A percentile compares a stretch with the other conserved stretches of the same genome.
These are phyloP conservation scores for Eilema sororculum DNA, from an alignment of 2,888 invertebrate genomes.

Conservation along the genomic window DNA sequence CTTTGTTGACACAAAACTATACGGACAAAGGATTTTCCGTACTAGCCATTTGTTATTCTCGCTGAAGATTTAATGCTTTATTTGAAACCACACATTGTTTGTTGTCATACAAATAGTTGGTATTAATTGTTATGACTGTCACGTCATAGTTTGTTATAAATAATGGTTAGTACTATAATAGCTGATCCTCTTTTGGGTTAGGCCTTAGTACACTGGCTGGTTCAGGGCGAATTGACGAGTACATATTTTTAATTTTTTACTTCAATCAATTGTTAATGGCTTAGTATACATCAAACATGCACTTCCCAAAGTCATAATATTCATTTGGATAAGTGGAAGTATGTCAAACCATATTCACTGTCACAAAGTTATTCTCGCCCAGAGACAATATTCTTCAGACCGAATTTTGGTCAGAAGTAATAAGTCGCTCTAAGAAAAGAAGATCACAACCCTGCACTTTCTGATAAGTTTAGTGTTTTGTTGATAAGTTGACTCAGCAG, in stretches of 20 bases:
- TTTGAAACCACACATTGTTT: conserved; percentile 11
- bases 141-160: not conserved
- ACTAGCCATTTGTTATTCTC: conserved; percentile 13
- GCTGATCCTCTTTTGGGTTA: not conserved
- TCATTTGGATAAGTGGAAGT: no score
- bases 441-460: not conserved
- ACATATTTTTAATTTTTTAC: no score
- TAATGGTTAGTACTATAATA: not conserved
- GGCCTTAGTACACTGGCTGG: not conserved
- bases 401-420: not conserved
- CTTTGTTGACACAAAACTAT: not conserved
- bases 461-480: no score
- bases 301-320: not conserved
- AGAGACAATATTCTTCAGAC: no score
- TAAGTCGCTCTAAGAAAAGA: not conserved
- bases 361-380: no score
- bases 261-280: no score
- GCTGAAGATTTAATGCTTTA: conserved; percentile 11
- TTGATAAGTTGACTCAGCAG: no score
- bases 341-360: no score
- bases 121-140: not conserved
- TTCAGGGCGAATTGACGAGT: no score
- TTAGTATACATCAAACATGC: not conserved
- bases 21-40: not conserved
- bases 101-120: not conserved